Evolutionary conservation across 2,888 invertebrate genomes (phyloP).

Genomic region (Eilema griseolum): DNA sequence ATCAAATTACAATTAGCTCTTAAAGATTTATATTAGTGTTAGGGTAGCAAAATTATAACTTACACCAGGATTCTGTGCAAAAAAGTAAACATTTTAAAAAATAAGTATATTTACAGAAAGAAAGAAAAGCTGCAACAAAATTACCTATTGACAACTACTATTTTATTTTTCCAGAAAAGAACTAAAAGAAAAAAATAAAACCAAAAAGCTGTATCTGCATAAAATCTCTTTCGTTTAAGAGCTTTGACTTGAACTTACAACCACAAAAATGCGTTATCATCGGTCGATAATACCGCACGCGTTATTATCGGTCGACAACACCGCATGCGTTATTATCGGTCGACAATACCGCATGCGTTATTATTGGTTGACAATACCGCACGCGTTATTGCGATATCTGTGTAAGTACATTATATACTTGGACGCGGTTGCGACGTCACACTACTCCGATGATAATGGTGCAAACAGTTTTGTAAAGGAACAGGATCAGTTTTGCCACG

Average conservation of each 20-base stretch:
- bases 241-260: not conserved
- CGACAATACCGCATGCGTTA: no score
- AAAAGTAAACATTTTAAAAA: conserved; percentile 29
- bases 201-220: conserved; percentile 4
- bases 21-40: not conserved
- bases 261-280: no score
- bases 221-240: conserved; percentile 8
- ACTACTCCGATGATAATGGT: no score
- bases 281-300: no score
- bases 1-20: not conserved
- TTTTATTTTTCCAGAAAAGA: conserved; percentile 9
- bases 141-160: conserved; percentile 22
- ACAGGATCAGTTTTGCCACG: no score
- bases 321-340: no score
- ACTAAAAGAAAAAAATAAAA: not conserved
- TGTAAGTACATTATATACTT: no score
- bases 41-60: conserved; percentile 13
- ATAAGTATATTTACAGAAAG: conserved; percentile 31
- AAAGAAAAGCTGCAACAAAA: conserved; percentile 26
- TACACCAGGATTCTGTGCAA: conserved; percentile 27
- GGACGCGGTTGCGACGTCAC: no score
- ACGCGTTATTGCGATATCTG: no score
- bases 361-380: no score
- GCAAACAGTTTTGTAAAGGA: no score
- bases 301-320: no score